A percentile compares a stretch with the other conserved stretches of the same genome.
Evolutionary conservation across 2,888 invertebrate genomes (phyloP).

Genomic region (Xestia c-nigrum): DNA sequence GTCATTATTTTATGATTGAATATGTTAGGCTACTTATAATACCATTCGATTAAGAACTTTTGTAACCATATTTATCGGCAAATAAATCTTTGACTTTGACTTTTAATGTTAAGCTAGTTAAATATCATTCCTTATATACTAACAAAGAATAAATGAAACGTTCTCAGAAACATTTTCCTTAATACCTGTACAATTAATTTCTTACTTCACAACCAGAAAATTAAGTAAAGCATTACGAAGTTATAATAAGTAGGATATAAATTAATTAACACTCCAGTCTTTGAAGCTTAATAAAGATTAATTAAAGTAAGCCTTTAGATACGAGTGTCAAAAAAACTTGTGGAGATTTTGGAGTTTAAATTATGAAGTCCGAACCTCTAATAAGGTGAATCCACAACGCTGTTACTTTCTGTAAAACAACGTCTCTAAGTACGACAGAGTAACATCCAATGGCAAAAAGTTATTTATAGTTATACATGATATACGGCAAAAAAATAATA

Average conservation of each 20-base stretch:
- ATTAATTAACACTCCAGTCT: slow-evolving; percentile 34
- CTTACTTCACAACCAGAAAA: not conserved
- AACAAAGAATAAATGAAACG: not conserved
- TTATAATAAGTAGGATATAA: slow-evolving; percentile 18
- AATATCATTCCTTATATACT: not conserved
- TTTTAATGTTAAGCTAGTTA: no score
- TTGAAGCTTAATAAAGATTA: slow-evolving; percentile 44
- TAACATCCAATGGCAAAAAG: no score
- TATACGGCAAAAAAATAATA: no score
- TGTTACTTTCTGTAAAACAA: no score
- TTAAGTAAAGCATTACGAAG: slow-evolving; percentile 3
- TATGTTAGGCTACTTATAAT: no score
- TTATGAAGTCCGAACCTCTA: slow-evolving; percentile 37
- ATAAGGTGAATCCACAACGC: not conserved
- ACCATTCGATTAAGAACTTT: no score
- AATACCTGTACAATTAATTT: slow-evolving; percentile 5
- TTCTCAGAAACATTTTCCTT: not conserved
- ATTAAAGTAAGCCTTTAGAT: slow-evolving; percentile 44
- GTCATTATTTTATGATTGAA: no score
- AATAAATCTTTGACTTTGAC: no score
- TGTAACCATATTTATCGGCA: no score
- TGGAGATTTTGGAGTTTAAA: slow-evolving; percentile 42
- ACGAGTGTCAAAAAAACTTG: slow-evolving; percentile 46
- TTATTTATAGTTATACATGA: no score
- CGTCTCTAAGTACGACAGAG: no score